These are phyloP conservation scores for Tamias sibiricus DNA, from an alignment of 2,113 vertebrate genomes.

Conservation along the genomic window DNA sequence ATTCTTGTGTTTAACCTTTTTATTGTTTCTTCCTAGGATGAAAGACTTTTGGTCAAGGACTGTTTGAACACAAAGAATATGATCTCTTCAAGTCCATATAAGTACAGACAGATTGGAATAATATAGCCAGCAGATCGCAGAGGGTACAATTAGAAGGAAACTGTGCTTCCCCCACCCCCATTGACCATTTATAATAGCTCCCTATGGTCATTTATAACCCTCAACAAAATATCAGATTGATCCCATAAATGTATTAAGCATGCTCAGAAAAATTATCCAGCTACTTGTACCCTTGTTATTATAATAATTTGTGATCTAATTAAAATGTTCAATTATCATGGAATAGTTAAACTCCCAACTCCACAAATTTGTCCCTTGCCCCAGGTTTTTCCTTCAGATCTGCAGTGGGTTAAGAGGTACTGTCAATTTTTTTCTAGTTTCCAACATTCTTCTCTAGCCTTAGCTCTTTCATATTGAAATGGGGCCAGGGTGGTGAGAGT, in stretches of 20 bases:
- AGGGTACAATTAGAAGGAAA: background rate
- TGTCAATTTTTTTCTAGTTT: background rate
- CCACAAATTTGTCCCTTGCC: background rate
- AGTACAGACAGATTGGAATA: background rate
- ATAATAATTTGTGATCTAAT: background rate
- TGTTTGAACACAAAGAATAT: conserved; percentile 10
- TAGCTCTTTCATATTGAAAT: background rate
- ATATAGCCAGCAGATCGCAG: background rate
- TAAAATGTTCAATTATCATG: background rate
- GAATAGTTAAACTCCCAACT: background rate
- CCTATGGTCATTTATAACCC: background rate
- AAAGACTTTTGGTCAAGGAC: background rate
- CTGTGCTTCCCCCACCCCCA: background rate
- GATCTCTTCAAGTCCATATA: background rate
- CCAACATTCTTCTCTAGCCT: background rate
- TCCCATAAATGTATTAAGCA: background rate
- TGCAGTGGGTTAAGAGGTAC: background rate
- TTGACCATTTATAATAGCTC: background rate
- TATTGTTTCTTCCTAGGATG: background rate
- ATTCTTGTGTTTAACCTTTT: background rate
- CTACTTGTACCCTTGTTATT: background rate
- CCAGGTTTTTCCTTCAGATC: background rate
- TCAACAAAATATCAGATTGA: background rate
- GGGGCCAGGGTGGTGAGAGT: background rate
- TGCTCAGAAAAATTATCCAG: conserved; percentile 9